Percentiles rank a stretch among this genome's conserved stretches.
Evolutionary conservation across 2,888 invertebrate species (phyloP).

Genomic region (Megamerina dolium): DNA sequence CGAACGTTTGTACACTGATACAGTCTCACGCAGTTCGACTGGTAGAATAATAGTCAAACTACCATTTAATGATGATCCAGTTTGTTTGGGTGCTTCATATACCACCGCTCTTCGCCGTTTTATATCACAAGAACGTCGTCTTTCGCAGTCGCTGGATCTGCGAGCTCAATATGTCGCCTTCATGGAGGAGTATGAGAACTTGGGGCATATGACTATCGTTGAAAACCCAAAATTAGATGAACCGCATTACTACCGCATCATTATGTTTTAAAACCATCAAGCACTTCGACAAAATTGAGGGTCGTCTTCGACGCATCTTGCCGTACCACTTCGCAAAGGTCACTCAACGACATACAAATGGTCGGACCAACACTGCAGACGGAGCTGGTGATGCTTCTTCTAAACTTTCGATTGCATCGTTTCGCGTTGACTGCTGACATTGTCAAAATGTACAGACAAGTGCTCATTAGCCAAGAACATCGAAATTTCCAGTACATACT

Average conservation of each 20-base stretch:
- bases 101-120: conserved; percentile 16
- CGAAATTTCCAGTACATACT: conserved; percentile 18
- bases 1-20: conserved; percentile 2
- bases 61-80: conserved; percentile 10
- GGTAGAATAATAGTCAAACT: conserved; percentile 3
- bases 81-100: conserved; percentile 16
- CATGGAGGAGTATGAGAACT: conserved; percentile 13
- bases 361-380: conserved; percentile 17
- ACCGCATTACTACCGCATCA: conserved; percentile 18
- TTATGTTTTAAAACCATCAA: conserved; percentile 17
- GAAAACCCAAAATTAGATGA: conserved; percentile 3
- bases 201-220: conserved; percentile 10
- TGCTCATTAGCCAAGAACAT: conserved; percentile 12
- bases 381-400: conserved; percentile 19
- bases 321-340: conserved; percentile 13
- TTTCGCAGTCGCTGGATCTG: conserved; percentile 7
- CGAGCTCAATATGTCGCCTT: conserved; percentile 11
- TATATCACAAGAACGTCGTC: conserved; percentile 12
- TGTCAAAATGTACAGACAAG: conserved; percentile 21
- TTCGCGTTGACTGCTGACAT: no score
- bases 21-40: not conserved
- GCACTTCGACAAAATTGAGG: conserved; percentile 15
- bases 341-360: conserved; percentile 19
- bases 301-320: conserved; percentile 15
- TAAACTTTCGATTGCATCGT: no score